Percentiles rank a stretch among this genome's conserved stretches.
Conservation (phyloP, 2,797 vertebrate genomes). For the Neopelma chrysocephalum region DNA sequence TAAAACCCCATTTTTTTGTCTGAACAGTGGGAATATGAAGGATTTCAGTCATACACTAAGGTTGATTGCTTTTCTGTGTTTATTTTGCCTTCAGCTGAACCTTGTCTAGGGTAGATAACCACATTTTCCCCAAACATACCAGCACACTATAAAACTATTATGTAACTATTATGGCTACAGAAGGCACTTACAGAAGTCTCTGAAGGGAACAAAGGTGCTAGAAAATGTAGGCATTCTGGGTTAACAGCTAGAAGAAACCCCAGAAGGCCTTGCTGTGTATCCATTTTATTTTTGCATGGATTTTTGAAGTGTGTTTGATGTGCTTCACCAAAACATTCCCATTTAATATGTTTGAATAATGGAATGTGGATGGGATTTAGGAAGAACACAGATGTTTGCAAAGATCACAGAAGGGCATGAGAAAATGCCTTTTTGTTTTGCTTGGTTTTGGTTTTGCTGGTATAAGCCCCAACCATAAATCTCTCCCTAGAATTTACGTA, state of each 20-base stretch:
- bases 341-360: background rate
- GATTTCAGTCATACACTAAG: background rate
- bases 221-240: background rate
- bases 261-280: background rate
- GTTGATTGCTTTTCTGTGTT: background rate
- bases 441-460: background rate
- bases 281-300: background rate
- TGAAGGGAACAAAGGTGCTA: background rate
- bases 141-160: background rate
- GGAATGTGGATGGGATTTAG: background rate
- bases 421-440: background rate
- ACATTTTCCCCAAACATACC: background rate
- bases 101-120: background rate
- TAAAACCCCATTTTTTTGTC: background rate
- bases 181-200: background rate
- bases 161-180: background rate
- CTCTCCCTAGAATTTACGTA: background rate
- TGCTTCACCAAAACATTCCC: background rate
- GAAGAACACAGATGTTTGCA: slow-evolving; percentile 8
- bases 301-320: slow-evolving; percentile 8
- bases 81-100: background rate
- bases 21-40: background rate
- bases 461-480: background rate
- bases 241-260: background rate
- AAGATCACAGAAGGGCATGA: background rate